phyloP scores from a whole-genome alignment of 2,113 vertebrate species.

The Aphyosemion australe region DNA sequence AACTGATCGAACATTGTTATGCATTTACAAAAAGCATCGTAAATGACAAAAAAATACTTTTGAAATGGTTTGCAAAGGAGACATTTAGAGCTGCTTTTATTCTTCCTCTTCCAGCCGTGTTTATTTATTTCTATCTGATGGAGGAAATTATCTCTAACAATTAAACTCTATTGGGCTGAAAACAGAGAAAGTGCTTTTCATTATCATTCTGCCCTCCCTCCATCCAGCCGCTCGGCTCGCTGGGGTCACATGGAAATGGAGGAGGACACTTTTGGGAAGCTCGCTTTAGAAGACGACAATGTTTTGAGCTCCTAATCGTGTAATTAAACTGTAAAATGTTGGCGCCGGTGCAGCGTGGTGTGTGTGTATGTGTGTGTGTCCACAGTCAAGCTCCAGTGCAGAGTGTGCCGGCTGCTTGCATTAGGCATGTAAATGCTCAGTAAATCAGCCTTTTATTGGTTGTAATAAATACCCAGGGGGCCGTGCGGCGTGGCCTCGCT shows the following conservation, averaged over 20 bases:
- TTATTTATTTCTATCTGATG: conserved; percentile 66
- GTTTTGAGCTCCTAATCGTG: conserved; percentile 80
- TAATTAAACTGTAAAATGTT: conserved; percentile 84
- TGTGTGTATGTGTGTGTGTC: conserved; percentile 39
- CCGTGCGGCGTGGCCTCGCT: conserved; percentile 74
- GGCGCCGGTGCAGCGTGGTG: conserved; percentile 29
- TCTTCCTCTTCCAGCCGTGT: conserved; percentile 20
- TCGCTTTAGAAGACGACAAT: conserved; percentile 78
- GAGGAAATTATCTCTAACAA: conserved; percentile 74
- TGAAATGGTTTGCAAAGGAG: conserved; percentile 15
- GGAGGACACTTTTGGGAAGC: conserved; percentile 77
- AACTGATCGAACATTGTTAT: conserved; percentile 15
- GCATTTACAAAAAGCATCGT: conserved; percentile 27
- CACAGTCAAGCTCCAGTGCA: conserved; percentile 53
- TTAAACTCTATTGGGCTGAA: conserved; percentile 75
- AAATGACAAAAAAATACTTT: conserved; percentile 39
- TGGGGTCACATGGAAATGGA: conserved; percentile 80
- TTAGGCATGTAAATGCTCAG: conserved; percentile 84
- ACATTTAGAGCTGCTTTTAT: conserved; percentile 5
- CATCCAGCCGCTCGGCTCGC: conserved; percentile 52
- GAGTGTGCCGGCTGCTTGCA: conserved; percentile 78
- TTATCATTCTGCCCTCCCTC: conserved; percentile 64
- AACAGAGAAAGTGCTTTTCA: conserved; percentile 79
- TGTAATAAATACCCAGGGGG: conserved; percentile 85
- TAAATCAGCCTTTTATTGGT: conserved; percentile 87